phyloP scores from a whole-genome alignment of 2,888 invertebrate species.

The Leucozona laternaria region DNA sequence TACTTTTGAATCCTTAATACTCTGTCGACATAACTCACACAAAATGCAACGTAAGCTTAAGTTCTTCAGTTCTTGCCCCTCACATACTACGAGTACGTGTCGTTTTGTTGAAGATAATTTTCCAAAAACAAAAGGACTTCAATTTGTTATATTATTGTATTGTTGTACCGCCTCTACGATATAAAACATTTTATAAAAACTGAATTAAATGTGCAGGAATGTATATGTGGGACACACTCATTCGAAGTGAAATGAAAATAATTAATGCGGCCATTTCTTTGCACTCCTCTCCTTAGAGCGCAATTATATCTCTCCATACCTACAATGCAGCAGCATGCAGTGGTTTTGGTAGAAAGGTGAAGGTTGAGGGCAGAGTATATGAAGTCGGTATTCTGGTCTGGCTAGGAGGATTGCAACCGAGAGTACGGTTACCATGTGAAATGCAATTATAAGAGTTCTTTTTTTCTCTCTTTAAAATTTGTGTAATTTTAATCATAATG shows the following conservation, averaged over 20 bases:
- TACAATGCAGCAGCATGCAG: conserved; percentile 59
- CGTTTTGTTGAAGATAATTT: neutral
- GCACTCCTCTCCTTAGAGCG: conserved; percentile 61
- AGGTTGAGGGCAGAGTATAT: neutral
- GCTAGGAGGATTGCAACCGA: too few species aligned
- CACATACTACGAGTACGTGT: neutral
- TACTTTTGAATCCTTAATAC: conserved; percentile 3
- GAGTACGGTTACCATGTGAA: conserved; percentile 32
- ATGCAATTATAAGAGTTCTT: conserved; percentile 66
- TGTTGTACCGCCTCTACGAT: too few species aligned
- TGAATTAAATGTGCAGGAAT: conserved; percentile 4
- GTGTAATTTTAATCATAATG: conserved; percentile 69
- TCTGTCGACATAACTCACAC: conserved; percentile 12
- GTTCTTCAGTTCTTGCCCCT: neutral
- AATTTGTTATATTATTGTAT: conserved; percentile 16
- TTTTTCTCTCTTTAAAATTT: conserved; percentile 60
- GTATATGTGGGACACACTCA: neutral
- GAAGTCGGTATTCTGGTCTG: neutral
- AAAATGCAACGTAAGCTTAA: neutral
- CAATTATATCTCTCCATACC: conserved; percentile 67
- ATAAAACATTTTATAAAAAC: conserved; percentile 2
- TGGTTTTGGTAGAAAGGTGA: conserved; percentile 36
- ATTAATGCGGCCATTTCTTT: conserved; percentile 67
- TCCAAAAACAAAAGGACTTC: conserved; percentile 52
- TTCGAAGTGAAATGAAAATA: conserved; percentile 67